Evolutionary conservation across 2,113 vertebrate genomes (phyloP).

Genomic region (Danionella cerebrum): DNA sequence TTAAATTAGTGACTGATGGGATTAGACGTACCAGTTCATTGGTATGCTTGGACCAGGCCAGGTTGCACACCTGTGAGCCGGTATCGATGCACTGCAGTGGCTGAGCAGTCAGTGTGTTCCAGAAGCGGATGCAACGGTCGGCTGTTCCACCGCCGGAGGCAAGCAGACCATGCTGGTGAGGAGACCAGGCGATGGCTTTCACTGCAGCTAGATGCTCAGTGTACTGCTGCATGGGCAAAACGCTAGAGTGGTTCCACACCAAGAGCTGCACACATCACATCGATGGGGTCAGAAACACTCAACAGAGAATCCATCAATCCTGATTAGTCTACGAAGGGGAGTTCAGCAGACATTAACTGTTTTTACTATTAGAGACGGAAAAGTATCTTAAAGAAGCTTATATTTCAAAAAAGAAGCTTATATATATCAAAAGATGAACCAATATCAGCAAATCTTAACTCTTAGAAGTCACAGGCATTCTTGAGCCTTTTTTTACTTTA

Average conservation of each 20-base stretch:
- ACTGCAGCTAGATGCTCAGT: constrained; percentile 95
- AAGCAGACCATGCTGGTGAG: constrained; percentile 90
- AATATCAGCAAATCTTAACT: too few relatives aligned
- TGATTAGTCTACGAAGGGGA: too few relatives aligned
- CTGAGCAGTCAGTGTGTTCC: constrained; percentile 95
- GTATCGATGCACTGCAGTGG: constrained; percentile 95
- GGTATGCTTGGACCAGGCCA: constrained; percentile 98
- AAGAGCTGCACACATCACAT: constrained; percentile 68
- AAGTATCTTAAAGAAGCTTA: too few relatives aligned
- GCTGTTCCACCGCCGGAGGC: constrained; percentile 91
- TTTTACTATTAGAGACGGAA: too few relatives aligned
- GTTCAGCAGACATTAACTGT: too few relatives aligned
- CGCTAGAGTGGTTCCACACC: constrained; percentile 95
- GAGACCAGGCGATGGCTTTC: constrained; percentile 97
- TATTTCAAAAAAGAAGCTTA: too few relatives aligned
- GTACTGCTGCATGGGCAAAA: constrained; percentile 92
- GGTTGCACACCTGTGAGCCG: constrained; percentile 94
- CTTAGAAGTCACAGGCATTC: too few relatives aligned
- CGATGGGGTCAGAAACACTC: neutral
- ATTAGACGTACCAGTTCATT: constrained; percentile 79
- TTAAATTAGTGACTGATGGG: neutral
- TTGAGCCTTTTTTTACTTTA: too few relatives aligned
- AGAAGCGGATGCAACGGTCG: constrained; percentile 97
- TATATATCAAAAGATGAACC: too few relatives aligned
- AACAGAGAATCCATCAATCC: too few relatives aligned